Base-by-base conservation (phyloP, 2,888 invertebrate species). In the Calephelis perditalis region DNA sequence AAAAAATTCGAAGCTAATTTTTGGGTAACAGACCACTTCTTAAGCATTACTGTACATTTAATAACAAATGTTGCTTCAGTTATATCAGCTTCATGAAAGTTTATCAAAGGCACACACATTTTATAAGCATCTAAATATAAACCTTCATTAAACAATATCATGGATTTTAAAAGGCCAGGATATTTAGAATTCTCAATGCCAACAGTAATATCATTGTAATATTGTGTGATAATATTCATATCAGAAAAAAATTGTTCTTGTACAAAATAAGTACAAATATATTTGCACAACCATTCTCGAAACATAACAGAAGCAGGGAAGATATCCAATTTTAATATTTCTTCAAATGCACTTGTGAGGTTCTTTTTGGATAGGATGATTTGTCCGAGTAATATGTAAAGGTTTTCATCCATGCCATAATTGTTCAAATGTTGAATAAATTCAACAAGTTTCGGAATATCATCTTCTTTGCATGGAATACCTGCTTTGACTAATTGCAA, bases 121-220 rank as follows among this genome's bases (percentile, higher is more conserved):
- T 85, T 88, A 64, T 87, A 90, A 43, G 95, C 92, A 64, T 92
- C 91, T 26, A 92, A 72, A 68, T 91, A 92, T 62, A 92, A 83
- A 35, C 91, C 81, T 56, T 88, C 81, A 15, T 91, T 80, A 76
- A 85, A 92, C 15, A 83, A 76, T 60, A 92, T 75, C 63, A 94
- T 92, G 45, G 93, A 92, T 79, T 92, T 92, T 3, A 95, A 91
- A 54, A 95, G 83, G 43, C 91, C 77, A 3, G 92, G 94, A 72
- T 93, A 89, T 69, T 92, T 91, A 0, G 94, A 94, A 65, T 92
- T 89, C 65, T 91, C 77, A 70, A 94, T 92, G 7, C 93, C 77
- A 58, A 86, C 75, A 59, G 92, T 78, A 5, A 96, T 82, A 63
- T 79, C 77, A 56, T 92, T 82, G 58, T 91, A 84, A 75, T 92